Evolutionary conservation across 2,113 vertebrate genomes (phyloP), one percentile per base, ranked within the genome.

Genomic region (Fukomys damarensis): DNA sequence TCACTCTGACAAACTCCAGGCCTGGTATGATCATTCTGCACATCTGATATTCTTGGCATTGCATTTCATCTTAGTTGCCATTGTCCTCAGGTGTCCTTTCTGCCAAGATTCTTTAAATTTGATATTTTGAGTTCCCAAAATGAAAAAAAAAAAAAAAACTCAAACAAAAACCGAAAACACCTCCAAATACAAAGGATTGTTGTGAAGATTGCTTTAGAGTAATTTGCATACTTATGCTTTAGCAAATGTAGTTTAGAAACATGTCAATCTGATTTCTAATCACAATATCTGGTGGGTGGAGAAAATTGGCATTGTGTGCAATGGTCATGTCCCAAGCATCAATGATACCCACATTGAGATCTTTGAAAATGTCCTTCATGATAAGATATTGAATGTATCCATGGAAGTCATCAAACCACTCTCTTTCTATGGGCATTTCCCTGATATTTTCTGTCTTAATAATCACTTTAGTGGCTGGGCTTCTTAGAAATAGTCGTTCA

Each of bases 391-490:
- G 93, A 83, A 93, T 56, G 54, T 97, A 96, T 13, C 96, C 96
- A 13, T 97, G 46, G 24, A 95, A 85, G 70, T 97, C 87, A 43
- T 79, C 22, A 30, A 93, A 81, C 11, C 20, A 49, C 19, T 97
- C 91, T 6, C 28, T 13, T 8, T 90, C 85, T 19, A 6, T 0
- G 0, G 13, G 0, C 16, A 46, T 89, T 30, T 97, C 94, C 38
- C 96, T 70, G 1, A 52, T 54, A 56, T 97, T 98, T 74, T 97
- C 98, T 65, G 92, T 95, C 11, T 97, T 96, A 30, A 98, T 54
- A 46, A 97, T 88, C 49, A 93, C 96, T 58, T 83, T 82, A 19
- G 97, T 56, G 1, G 43, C 76, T 0, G 92, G 52, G 80, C 97
- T 97, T 86, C 94, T 96, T 20, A 91, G 68, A 83, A 97, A 79